Evolutionary conservation across 2,797 vertebrate genomes (phyloP), one percentile per base, ranked within the genome.

Genomic region (Sebastes itinus): DNA sequence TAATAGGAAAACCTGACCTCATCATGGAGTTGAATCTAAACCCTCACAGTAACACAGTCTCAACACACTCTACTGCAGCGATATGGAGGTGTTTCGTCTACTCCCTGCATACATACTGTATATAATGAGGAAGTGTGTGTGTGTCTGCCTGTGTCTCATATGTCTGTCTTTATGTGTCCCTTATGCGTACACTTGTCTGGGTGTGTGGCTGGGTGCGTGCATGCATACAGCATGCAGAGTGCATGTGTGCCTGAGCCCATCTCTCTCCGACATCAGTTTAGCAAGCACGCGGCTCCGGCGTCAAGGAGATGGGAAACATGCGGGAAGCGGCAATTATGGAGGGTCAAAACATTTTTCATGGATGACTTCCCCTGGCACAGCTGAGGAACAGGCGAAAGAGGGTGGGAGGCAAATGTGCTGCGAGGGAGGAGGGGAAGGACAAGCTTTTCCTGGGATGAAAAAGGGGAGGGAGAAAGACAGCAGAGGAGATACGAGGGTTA

Each of bases 301-400:
- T 77, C 63, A 81, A 52, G 73, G 83, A 88, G 84, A 87, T 77
- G 73, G 78, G 82, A 86, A 89, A 90, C 89, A 80, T 85, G 91
- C 75, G 68, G 88, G 82, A 89, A 91, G 85, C 71, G 12, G 87
- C 91, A 94, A 95, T 95, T 95, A 95, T 67, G 82, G 84, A 55
- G 77, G 87, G 92, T 93, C 89, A 93, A 93, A 94, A 91, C 87
- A 89, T 92, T 94, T 94, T 94, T 91, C 90, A 93, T 90, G 92
- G 92, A 93, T 92, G 91, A 91, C 88, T 94, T 94, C 81, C 87
- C 92, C 63, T 86, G 77, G 87, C 83, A 85, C 80, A 83, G 84
- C 79, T 75, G 87, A 82, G 81, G 83, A 90, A 67, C 59, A 70
- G 84, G 56, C 32, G 27, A 63, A 85, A 83, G 73, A 54, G 78